These are phyloP conservation scores for Danaus melanippus DNA, from an alignment of 1,140 invertebrate genomes.

Conservation along the genomic window DNA sequence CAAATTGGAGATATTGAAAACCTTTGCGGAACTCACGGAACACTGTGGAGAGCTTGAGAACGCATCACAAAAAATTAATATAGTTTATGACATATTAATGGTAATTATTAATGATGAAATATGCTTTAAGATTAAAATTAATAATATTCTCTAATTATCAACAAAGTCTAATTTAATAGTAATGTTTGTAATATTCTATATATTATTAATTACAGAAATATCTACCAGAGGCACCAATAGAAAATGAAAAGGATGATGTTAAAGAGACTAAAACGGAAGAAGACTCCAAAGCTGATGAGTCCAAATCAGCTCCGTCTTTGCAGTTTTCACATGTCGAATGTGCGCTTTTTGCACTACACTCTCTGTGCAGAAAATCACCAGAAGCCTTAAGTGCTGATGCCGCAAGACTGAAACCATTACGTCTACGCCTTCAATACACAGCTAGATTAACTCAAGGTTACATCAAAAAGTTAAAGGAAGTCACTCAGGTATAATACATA, in stretches of 20 bases:
- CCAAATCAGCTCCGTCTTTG: slow-evolving; percentile 77
- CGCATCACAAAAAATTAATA: slow-evolving; percentile 80
- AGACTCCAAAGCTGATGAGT: slow-evolving; percentile 54
- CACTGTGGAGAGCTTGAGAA: slow-evolving; percentile 84
- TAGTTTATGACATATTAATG: slow-evolving; percentile 84
- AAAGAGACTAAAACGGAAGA: slow-evolving; percentile 43
- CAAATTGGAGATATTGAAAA: slow-evolving; percentile 87
- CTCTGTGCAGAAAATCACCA: slow-evolving; percentile 85
- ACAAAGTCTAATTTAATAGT: slow-evolving; percentile 7
- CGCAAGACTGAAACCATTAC: slow-evolving; percentile 89
- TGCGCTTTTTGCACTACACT: slow-evolving; percentile 91
- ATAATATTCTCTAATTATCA: not conserved
- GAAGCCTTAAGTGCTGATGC: slow-evolving; percentile 82
- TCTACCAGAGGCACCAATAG: slow-evolving; percentile 85
- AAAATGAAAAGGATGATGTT: slow-evolving; percentile 71
- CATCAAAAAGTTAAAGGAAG: slow-evolving; percentile 90
- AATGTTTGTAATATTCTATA: no score
- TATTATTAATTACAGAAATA: slow-evolving; percentile 72
- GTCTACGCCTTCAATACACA: slow-evolving; percentile 91
- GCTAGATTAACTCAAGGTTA: slow-evolving; percentile 93
- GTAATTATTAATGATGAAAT: slow-evolving; percentile 72
- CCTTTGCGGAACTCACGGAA: slow-evolving; percentile 88
- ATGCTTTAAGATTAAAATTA: slow-evolving; percentile 1
- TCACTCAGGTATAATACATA: slow-evolving; percentile 73
- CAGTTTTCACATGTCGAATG: slow-evolving; percentile 96